Evolutionary conservation across 2,797 vertebrate species (phyloP).

Genomic region (Otolemur crassicaudatus): DNA sequence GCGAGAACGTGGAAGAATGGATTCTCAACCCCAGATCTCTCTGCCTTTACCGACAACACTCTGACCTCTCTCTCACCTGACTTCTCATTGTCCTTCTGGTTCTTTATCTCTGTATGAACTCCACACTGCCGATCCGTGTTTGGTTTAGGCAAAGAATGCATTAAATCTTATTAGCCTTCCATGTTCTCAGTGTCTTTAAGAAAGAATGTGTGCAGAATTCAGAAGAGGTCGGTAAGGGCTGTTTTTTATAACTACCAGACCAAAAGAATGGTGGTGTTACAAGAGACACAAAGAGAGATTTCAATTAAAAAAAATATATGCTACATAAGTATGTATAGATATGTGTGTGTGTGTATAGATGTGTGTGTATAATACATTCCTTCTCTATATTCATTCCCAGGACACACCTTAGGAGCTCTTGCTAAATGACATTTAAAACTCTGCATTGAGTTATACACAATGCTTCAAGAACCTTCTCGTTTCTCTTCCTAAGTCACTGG

Average conservation of each 20-base stretch:
- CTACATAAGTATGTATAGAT: no score
- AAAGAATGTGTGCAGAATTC: background rate
- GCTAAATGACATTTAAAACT: background rate
- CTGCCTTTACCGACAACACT: background rate
- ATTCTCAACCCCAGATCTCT: background rate
- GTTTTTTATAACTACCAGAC: slow-evolving; percentile 33
- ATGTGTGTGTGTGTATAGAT: no score
- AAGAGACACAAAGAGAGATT: background rate
- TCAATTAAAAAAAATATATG: background rate
- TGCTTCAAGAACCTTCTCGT: slow-evolving; percentile 16
- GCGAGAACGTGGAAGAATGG: background rate
- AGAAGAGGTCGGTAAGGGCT: background rate
- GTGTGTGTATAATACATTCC: background rate
- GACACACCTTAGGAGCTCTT: background rate
- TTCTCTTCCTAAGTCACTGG: background rate
- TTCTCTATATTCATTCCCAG: background rate
- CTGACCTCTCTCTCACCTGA: background rate
- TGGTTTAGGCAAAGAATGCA: slow-evolving; percentile 18
- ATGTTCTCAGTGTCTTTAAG: background rate
- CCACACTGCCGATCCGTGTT: background rate
- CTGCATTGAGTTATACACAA: background rate
- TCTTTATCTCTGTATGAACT: background rate
- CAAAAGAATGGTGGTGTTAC: background rate
- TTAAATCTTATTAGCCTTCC: background rate
- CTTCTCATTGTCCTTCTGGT: background rate